These are phyloP conservation scores for Drosophila pegasa DNA, from an alignment of 2,888 invertebrate genomes.

Conservation along the genomic window DNA sequence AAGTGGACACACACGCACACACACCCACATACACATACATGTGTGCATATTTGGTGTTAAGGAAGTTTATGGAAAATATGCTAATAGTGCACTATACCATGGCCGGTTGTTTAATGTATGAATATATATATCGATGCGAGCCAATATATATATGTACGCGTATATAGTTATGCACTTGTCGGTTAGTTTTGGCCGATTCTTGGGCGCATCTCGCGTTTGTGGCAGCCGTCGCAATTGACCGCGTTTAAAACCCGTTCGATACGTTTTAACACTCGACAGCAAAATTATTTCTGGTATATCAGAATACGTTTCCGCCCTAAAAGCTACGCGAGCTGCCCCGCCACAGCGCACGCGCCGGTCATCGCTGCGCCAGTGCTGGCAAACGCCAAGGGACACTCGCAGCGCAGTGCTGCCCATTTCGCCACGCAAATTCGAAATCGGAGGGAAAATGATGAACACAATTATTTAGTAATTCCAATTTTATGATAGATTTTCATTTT, in stretches of 20 bases:
- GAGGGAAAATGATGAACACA: not conserved
- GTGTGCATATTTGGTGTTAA: too few relatives aligned
- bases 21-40: not conserved
- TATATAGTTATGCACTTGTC: conserved; percentile 25
- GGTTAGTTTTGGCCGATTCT: conserved; percentile 4
- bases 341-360: conserved; percentile 60
- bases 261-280: conserved; percentile 77
- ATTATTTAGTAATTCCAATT: too few relatives aligned
- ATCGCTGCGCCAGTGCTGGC: conserved; percentile 24
- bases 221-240: conserved; percentile 65
- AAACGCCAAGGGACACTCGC: conserved; percentile 1
- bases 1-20: not conserved
- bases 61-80: conserved; percentile 11
- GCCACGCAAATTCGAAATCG: conserved; percentile 3
- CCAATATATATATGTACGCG: not conserved
- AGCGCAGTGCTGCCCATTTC: conserved; percentile 1
- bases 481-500: too few relatives aligned
- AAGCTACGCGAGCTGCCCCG: conserved; percentile 49
- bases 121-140: too few relatives aligned
- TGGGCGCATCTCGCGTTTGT: conserved; percentile 44
- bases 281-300: conserved; percentile 84
- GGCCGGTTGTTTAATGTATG: conserved; percentile 34
- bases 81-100: conserved; percentile 40
- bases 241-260: conserved; percentile 81
- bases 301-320: conserved; percentile 84